phyloP scores from a whole-genome alignment of 2,113 vertebrate species.

The Neolamprologus falcicula region DNA sequence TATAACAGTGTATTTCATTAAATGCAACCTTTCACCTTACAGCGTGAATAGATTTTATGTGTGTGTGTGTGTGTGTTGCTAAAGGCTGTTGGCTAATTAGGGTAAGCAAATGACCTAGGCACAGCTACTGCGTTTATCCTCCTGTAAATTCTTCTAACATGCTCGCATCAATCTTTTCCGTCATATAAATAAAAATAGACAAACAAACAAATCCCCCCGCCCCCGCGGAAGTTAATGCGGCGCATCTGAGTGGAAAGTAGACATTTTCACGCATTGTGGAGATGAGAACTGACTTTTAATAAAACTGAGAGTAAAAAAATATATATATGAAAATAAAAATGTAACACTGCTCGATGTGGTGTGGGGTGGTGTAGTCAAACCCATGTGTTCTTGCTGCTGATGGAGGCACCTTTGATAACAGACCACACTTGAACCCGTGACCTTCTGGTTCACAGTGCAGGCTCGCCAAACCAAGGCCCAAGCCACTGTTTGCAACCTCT shows the following conservation, averaged over 20 bases:
- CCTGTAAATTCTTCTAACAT: constrained; percentile 81
- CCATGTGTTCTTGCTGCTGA: background rate
- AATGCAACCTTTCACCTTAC: background rate
- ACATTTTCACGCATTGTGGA: constrained; percentile 96
- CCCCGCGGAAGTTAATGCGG: constrained; percentile 86
- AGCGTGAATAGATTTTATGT: background rate
- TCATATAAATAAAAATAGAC: constrained; percentile 93
- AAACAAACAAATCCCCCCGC: constrained; percentile 89
- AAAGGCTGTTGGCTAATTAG: constrained; percentile 71
- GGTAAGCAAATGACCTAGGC: constrained; percentile 61
- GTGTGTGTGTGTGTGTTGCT: background rate
- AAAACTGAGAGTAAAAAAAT: constrained; percentile 67
- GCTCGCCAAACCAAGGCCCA: constrained; percentile 12
- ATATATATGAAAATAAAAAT: constrained; percentile 63
- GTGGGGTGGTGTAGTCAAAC: background rate
- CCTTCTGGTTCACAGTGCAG: background rate
- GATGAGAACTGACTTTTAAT: constrained; percentile 96
- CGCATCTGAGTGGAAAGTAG: constrained; percentile 98
- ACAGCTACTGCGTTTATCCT: constrained; percentile 73
- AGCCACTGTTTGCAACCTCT: constrained; percentile 18
- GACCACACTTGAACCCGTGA: background rate
- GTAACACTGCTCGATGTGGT: background rate
- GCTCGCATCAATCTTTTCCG: constrained; percentile 91
- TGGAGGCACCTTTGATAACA: background rate
- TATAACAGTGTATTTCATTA: background rate